Base-by-base conservation (phyloP, 1,140 invertebrate genomes). In the Atta cephalotes region DNA sequence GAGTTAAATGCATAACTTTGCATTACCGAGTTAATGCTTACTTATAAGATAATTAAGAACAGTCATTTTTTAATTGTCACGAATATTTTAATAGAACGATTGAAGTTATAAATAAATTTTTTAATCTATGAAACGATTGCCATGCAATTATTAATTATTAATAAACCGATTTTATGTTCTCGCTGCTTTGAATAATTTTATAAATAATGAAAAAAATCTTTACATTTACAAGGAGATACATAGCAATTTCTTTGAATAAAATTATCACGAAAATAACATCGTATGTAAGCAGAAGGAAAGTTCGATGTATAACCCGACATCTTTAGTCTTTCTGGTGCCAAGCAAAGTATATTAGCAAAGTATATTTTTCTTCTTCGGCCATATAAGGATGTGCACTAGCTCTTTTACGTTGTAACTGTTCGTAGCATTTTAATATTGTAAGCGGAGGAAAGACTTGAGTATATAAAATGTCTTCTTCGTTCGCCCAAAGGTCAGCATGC, bases 351-450 rank as follows among this genome's bases (percentile, higher is more conserved):
- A 84, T 21, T 51, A 82, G 66, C 39, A 10, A 45, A 45, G 39
- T 45, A 45, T 45, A 45, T 45, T 45, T 74, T 60, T 71, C 7
- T 74, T 63, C 31, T 63, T 76, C 70, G 21, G 18, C 1, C 18
- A 16, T 14, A 62, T 62, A 25, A 62, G 39, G 4, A 62, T 49
- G 72, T 49, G 18, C 31, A 70, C 14, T 21, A 58, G 65, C 25
- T 28, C 45, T 51, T 81, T 62, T 63, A 45, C 63, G 39, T 76
- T 62, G 18, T 62, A 74, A 84, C 80, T 25, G 28, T 25, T 60
- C 31, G 78, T 56, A 76, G 58, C 56, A 76, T 63, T 76, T 84
- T 84, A 84, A 84, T 76, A 84, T 84, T 76, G 70, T 84, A 84
- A 84, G 21, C 56, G 25, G 39, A 66, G 25, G 66, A 31, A n/a